Conservation (phyloP, 2,888 invertebrate genomes). For the Dryocosmus kuriphilus region DNA sequence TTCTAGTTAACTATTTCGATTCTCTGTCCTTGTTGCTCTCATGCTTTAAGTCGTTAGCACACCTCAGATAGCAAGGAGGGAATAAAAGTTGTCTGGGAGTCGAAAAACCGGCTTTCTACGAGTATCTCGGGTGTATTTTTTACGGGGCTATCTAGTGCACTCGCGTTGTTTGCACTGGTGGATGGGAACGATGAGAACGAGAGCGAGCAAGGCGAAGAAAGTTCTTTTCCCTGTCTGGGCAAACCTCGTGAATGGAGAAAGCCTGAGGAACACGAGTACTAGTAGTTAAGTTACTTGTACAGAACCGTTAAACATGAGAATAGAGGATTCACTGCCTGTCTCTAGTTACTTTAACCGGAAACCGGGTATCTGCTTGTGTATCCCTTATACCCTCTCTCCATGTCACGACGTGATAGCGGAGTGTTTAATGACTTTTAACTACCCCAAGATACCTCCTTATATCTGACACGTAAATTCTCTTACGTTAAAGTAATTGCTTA, state of each 20-base stretch:
- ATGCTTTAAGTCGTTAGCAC: background rate
- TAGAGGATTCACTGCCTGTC: slow-evolving; percentile 20
- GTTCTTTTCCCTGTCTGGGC: slow-evolving; percentile 26
- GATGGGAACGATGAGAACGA: slow-evolving; percentile 2
- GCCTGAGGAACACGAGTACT: slow-evolving; percentile 20
- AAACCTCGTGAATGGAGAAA: slow-evolving; percentile 34
- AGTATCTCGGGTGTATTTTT: slow-evolving; percentile 44
- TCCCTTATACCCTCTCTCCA: background rate
- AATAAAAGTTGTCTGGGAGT: slow-evolving; percentile 20
- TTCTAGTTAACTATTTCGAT: background rate
- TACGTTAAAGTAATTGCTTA: background rate
- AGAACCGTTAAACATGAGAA: slow-evolving; percentile 36
- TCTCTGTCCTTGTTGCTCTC: background rate
- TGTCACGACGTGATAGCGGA: background rate
- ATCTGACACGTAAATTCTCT: background rate
- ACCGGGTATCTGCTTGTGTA: background rate
- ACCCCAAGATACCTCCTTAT: background rate
- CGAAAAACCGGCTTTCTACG: slow-evolving; percentile 39
- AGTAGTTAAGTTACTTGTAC: slow-evolving; percentile 36
- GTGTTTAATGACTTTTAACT: background rate
- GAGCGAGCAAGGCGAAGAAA: slow-evolving; percentile 18
- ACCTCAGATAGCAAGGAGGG: slow-evolving; percentile 26
- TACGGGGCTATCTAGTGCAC: slow-evolving; percentile 12
- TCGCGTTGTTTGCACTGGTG: slow-evolving; percentile 32
- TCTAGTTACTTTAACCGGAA: slow-evolving; percentile 20